Evolutionary conservation across 1,140 invertebrate genomes (phyloP), one percentile per base, ranked within the genome.

Genomic region (Sinella curviseta): DNA sequence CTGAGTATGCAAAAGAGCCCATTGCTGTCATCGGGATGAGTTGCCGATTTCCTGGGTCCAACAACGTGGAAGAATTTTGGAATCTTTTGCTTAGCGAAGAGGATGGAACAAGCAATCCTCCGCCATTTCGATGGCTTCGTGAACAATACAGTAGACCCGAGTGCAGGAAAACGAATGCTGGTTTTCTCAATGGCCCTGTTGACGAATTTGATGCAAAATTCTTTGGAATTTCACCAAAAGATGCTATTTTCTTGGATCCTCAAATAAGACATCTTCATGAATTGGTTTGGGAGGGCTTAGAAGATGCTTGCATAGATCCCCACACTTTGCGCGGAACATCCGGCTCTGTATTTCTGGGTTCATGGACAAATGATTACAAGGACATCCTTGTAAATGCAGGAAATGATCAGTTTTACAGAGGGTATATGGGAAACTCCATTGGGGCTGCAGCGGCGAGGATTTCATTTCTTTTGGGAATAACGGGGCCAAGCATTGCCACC

Each of bases 211-310:
- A 90, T 85, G 88, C 88, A 8, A 81, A 85, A 65, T 90, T 89
- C 82, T 90, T 90, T 86, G 88, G 88, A 31, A 87, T 90, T 26
- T 87, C 87, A 81, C 87, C 82, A 16, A 87, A 89, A 83, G 88
- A 91, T 83, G 90, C 90, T 8, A 86, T 90, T 80, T 84, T 83
- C 74, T 91, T 91, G 89, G 91, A 92, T 82, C 91, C 91, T 39
- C 91, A 91, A 86, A 85, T 90, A 20, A 84, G 91, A 77, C 83
- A 91, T 36, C 84, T 92, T 26, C 85, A 91, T 2, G 91, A 92
- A 85, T 87, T 89, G 2, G 86, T 90, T 3, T 89, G 90, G 85
- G 91, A 92, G 86, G 88, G 90, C 1, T 89, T 92, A 55, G 85
- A 90, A 82, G 91, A 92, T 60, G 77, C 80, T 8, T 60, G 31